A percentile compares a stretch with the other conserved stretches of the same genome.
These are phyloP conservation scores for Neelides folsomi DNA, from an alignment of 2,888 invertebrate genomes.

Conservation along the genomic window DNA sequence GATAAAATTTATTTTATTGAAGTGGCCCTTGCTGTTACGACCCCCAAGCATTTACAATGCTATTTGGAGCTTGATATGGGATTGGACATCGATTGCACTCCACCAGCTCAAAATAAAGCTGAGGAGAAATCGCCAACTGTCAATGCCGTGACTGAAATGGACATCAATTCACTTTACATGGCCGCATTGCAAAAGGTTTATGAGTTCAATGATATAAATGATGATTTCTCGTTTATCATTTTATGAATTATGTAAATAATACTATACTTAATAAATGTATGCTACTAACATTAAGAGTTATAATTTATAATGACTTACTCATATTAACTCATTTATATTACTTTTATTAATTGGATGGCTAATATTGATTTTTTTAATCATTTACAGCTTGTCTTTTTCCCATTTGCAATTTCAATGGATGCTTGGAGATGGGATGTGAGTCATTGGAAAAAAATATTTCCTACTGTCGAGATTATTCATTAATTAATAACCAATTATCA, in stretches of 20 bases:
- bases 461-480: too few species aligned
- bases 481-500: too few species aligned
- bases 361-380: too few species aligned
- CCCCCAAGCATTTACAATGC: slow-evolving; percentile 32
- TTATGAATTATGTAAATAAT: not conserved
- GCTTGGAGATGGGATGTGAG: slow-evolving; percentile 36
- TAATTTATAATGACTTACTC: not conserved
- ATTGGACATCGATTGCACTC: slow-evolving; percentile 7
- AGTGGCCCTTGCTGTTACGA: slow-evolving; percentile 33
- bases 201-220: not conserved
- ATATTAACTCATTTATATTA: not conserved
- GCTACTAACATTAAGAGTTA: not conserved
- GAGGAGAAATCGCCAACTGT: not conserved
- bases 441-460: too few species aligned
- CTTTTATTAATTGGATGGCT: too few species aligned
- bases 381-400: slow-evolving; percentile 35
- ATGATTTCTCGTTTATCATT: not conserved
- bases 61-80: slow-evolving; percentile 16
- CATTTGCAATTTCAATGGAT: slow-evolving; percentile 37
- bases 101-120: too few species aligned
- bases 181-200: slow-evolving; percentile 35
- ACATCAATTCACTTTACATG: slow-evolving; percentile 35
- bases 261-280: too few species aligned
- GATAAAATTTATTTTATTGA: slow-evolving; percentile 36
- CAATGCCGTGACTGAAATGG: slow-evolving; percentile 22